Evolutionary conservation across 2,113 vertebrate genomes (phyloP), one percentile per base, ranked within the genome.

Genomic region (Hemichromis elongatus): DNA sequence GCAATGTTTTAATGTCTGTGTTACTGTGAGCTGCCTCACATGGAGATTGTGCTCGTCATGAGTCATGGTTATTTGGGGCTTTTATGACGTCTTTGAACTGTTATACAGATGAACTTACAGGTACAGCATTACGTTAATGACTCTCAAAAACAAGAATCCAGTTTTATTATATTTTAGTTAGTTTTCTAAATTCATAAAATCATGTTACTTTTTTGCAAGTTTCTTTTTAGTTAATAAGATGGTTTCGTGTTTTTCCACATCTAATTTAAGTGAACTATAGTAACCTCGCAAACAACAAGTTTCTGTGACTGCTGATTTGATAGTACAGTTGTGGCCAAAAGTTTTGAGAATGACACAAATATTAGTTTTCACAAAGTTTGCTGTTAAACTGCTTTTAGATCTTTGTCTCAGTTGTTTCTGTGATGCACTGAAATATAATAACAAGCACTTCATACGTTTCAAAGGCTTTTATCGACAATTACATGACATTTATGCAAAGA

Each of bases 91-190:
- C 14, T 47, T 26, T 45, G 21, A 45, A 45, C 40, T 47, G 40
- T 1, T 18, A 26, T 26, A 63, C 0, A 0, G 33, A 63, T 63
- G 59, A 37, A 47, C 9, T 70, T 7, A 26, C 66, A 18, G 21
- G 45, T 18, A 28, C 66, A 70, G 66, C 66, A 18, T 47, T 28
- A 63, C 40, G 3, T 45, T 45, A 45, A 45, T 1, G 40, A 70
- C 3, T 45, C 45, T 70, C 26, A 42, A 18, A 70, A 70, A 68
- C 0, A 70, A 45, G 37, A 70, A 42, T 42, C 13, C 0, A 0
- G 37, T 61, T 59, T 61, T 2, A 63, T 63, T n/a, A 37, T 63
- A 21, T 63, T 63, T 37, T 63, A 37, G 6, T 18, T 63, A 37
- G 19, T 37, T 63, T 63, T 37, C 59, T 10, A 63, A 21, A 63